Percentiles rank a stretch among this genome's conserved stretches.
Conservation (phyloP, 2,888 invertebrate species). For the Tetropium fuscum region DNA sequence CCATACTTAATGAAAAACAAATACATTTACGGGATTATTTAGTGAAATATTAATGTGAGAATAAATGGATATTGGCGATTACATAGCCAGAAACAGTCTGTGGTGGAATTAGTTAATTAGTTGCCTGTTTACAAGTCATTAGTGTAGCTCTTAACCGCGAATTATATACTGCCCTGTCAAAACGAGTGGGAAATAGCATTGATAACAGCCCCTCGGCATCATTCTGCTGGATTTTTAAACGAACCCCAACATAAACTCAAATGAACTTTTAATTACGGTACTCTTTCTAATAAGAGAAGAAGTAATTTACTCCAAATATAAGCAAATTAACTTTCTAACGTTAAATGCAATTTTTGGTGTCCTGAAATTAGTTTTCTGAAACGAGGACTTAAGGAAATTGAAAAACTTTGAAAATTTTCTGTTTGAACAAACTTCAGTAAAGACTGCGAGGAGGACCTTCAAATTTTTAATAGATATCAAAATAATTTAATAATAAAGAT, state of each 20-base stretch:
- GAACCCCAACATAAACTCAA: slow-evolving; percentile 28
- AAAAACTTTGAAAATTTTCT: too few species aligned
- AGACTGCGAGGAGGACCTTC: too few species aligned
- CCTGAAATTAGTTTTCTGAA: too few species aligned
- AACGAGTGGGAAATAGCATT: slow-evolving; percentile 42
- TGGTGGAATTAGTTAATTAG: slow-evolving; percentile 55
- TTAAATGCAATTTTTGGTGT: slow-evolving; percentile 13
- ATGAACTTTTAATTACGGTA: slow-evolving; percentile 32
- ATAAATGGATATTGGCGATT: slow-evolving; percentile 42
- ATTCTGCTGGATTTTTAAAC: slow-evolving; percentile 25
- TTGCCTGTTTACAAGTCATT: slow-evolving; percentile 58
- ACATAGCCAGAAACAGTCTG: slow-evolving; percentile 34
- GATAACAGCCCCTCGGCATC: slow-evolving; percentile 37
- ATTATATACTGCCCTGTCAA: slow-evolving; percentile 43
- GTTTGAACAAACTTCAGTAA: too few species aligned
- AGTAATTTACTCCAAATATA: slow-evolving; percentile 22
- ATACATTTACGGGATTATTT: slow-evolving; percentile 26
- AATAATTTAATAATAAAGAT: too few species aligned
- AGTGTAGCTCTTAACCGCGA: slow-evolving; percentile 46
- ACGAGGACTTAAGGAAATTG: too few species aligned
- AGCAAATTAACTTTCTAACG: slow-evolving; percentile 23
- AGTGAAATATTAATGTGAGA: slow-evolving; percentile 30
- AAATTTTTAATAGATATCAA: too few species aligned
- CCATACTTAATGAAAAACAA: slow-evolving; percentile 25
- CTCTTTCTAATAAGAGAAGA: slow-evolving; percentile 25